Evolutionary conservation across 1,140 invertebrate species (phyloP).

Genomic region (Meloidogyne exigua): DNA sequence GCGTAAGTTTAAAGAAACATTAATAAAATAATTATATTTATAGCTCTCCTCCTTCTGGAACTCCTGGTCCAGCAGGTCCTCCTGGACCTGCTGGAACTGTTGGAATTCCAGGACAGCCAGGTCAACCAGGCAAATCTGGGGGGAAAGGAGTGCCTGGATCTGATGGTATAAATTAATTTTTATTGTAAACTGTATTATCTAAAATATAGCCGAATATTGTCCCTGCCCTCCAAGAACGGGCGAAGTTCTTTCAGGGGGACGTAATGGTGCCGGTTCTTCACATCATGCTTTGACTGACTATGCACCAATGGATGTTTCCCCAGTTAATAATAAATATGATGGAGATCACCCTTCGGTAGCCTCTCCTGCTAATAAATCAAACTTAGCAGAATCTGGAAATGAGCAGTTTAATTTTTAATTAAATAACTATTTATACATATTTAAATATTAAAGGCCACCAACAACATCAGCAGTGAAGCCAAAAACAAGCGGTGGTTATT

Average conservation of each 20-base stretch:
- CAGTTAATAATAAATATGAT: not conserved
- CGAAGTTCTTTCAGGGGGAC: slow-evolving; percentile 9
- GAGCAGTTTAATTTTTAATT: no score
- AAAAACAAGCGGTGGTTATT: not conserved
- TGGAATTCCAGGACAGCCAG: slow-evolving; percentile 36
- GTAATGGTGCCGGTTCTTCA: not conserved
- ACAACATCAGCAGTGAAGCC: not conserved
- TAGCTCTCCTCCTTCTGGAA: slow-evolving; percentile 16
- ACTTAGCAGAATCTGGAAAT: not conserved
- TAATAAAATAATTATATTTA: not conserved
- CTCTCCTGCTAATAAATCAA: not conserved
- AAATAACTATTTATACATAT: not conserved
- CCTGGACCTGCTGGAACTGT: slow-evolving; percentile 32
- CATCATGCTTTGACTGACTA: not conserved
- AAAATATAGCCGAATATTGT: slow-evolving; percentile 33
- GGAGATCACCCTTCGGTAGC: not conserved
- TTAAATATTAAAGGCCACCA: not conserved
- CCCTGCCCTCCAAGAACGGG: slow-evolving; percentile 43
- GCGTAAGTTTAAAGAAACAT: slow-evolving; percentile 7
- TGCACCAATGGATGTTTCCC: slow-evolving; percentile 1
- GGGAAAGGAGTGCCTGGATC: slow-evolving; percentile 26
- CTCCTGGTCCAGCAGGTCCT: slow-evolving; percentile 26
- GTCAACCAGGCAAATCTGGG: slow-evolving; percentile 31
- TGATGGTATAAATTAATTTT: not conserved
- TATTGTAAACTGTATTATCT: not conserved